These are phyloP conservation scores for Biston stratarius DNA, from an alignment of 2,888 invertebrate species.

Conservation along the genomic window DNA sequence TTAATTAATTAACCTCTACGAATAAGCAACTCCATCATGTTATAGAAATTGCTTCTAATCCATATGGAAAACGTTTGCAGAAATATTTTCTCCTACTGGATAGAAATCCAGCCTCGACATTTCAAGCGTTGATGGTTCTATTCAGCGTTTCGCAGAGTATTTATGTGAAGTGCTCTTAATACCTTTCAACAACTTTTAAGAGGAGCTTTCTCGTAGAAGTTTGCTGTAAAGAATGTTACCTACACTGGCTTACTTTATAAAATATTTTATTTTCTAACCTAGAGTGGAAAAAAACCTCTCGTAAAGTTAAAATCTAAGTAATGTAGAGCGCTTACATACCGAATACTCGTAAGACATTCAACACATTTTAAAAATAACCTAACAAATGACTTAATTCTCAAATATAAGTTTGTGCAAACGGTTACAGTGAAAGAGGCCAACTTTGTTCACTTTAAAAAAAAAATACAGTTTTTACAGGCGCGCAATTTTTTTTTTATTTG, in stretches of 20 bases:
- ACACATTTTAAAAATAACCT: too few species aligned
- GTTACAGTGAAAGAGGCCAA: too few species aligned
- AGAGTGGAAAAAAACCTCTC: not conserved
- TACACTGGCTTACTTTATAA: slow-evolving; percentile 8
- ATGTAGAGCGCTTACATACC: not conserved
- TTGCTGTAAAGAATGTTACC: slow-evolving; percentile 1
- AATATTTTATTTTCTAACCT: slow-evolving; percentile 4
- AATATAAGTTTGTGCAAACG: too few species aligned
- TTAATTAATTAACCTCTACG: not conserved
- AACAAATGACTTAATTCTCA: too few species aligned
- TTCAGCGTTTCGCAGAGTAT: slow-evolving; percentile 25
- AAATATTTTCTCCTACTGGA: slow-evolving; percentile 42
- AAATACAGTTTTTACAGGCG: too few species aligned
- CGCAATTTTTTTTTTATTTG: too few species aligned
- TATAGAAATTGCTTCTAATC: slow-evolving; percentile 31
- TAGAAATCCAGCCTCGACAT: slow-evolving; percentile 29
- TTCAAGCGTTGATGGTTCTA: slow-evolving; percentile 12
- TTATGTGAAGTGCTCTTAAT: slow-evolving; percentile 35
- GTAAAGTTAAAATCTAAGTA: not conserved
- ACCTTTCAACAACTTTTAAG: slow-evolving; percentile 22
- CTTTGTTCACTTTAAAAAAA: too few species aligned
- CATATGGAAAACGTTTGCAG: slow-evolving; percentile 41
- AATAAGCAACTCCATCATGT: not conserved
- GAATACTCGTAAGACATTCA: too few species aligned
- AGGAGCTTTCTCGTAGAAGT: slow-evolving; percentile 21